A percentile compares a stretch with the other conserved stretches of the same genome.
Conservation (phyloP, 1,140 invertebrate genomes). For the Drosophila mayri region DNA sequence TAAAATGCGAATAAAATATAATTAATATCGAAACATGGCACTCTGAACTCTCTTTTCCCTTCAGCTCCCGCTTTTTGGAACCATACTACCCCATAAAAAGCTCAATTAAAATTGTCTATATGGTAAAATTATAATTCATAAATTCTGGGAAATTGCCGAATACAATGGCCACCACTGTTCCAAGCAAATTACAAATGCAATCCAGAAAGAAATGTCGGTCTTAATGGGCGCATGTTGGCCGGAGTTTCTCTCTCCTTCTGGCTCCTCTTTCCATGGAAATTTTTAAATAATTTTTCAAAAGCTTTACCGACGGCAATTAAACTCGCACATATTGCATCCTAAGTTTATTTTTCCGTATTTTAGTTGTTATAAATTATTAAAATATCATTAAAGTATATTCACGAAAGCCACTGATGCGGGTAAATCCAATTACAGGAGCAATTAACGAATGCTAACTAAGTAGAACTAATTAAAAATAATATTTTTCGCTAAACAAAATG, state of each 20-base stretch:
- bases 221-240: constrained; percentile 25
- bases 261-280: constrained; percentile 43
- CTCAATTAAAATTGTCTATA: constrained; percentile 84
- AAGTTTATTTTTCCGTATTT: constrained; percentile 19
- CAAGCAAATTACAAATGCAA: constrained; percentile 71
- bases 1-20: too few relatives aligned
- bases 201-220: constrained; percentile 46
- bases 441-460: constrained; percentile 80
- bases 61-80: constrained; percentile 8
- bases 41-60: neutral
- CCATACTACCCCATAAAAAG: constrained; percentile 66
- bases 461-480: constrained; percentile 83
- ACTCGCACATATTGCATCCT: constrained; percentile 31
- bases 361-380: constrained; percentile 64
- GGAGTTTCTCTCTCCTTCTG: constrained; percentile 8
- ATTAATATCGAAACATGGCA: neutral
- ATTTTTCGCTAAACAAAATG: constrained; percentile 74
- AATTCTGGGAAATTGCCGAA: constrained; percentile 83
- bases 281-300: constrained; percentile 49
- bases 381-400: constrained; percentile 68
- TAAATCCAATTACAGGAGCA: constrained; percentile 82
- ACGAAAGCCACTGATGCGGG: constrained; percentile 63
- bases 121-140: constrained; percentile 81
- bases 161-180: constrained; percentile 72
- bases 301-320: constrained; percentile 56